Conservation (phyloP, 2,888 invertebrate genomes). For the Laothoe populi region DNA sequence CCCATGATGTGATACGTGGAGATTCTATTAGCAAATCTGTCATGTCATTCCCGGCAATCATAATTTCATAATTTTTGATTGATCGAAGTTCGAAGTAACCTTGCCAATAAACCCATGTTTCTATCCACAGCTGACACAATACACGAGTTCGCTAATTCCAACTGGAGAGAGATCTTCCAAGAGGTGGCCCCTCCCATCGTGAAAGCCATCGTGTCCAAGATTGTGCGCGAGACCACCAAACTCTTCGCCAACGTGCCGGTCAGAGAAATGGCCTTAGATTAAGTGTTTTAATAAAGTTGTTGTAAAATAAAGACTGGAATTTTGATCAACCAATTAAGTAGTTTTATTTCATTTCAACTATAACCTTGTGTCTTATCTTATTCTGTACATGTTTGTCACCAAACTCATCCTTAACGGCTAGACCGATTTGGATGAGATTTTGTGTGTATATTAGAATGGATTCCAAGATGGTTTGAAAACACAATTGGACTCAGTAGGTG, state of each 20-base stretch:
- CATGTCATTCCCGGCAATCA: too few species aligned
- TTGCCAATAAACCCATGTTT: background rate
- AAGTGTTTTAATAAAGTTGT: background rate
- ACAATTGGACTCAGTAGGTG: too few species aligned
- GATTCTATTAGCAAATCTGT: too few species aligned
- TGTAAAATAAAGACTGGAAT: slow-evolving; percentile 26
- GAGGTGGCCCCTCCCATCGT: slow-evolving; percentile 76
- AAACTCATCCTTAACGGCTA: too few species aligned
- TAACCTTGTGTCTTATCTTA: too few species aligned
- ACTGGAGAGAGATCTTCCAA: slow-evolving; percentile 71
- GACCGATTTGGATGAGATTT: too few species aligned
- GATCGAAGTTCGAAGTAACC: too few species aligned
- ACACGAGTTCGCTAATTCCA: slow-evolving; percentile 64
- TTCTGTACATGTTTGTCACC: too few species aligned
- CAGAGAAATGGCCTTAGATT: slow-evolving; percentile 51
- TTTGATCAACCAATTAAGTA: background rate
- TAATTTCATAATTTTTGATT: too few species aligned
- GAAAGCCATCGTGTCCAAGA: slow-evolving; percentile 56
- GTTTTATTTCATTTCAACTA: background rate
- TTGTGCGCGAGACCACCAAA: slow-evolving; percentile 59
- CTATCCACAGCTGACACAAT: slow-evolving; percentile 62
- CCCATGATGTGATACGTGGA: too few species aligned
- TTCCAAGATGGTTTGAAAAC: too few species aligned
- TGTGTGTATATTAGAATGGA: too few species aligned
- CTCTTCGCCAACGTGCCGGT: slow-evolving; percentile 65